Conservation (phyloP, 2,888 invertebrate genomes). For the Pyrrhia umbra region DNA sequence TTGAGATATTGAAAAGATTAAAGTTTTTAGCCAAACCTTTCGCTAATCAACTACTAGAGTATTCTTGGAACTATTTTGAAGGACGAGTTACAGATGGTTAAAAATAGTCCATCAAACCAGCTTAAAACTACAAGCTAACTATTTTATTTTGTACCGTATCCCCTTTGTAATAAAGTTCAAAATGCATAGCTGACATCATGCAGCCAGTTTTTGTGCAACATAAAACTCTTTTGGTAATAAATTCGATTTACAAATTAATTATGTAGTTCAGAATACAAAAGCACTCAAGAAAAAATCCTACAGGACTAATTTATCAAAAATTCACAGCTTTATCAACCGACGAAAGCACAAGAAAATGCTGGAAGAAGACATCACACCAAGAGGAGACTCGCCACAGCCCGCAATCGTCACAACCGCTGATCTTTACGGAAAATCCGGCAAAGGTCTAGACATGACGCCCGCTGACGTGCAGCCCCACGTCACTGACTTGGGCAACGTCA, state of each 20-base stretch:
- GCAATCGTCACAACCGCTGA: constrained; percentile 82
- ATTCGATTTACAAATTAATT: too few species aligned
- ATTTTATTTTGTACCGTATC: not conserved
- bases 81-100: not conserved
- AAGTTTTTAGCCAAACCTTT: not conserved
- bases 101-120: not conserved
- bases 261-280: constrained; percentile 54
- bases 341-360: constrained; percentile 81
- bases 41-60: not conserved
- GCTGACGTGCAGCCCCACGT: not conserved
- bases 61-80: not conserved
- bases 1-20: not conserved
- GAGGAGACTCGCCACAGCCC: constrained; percentile 74
- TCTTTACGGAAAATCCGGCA: constrained; percentile 67
- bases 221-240: not conserved
- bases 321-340: constrained; percentile 77
- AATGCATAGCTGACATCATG: not conserved
- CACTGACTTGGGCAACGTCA: constrained; percentile 22
- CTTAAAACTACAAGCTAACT: not conserved
- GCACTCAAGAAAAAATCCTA: too few species aligned
- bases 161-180: not conserved
- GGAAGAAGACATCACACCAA: constrained; percentile 78
- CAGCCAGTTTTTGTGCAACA: too few species aligned
- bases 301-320: constrained; percentile 9
- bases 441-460: constrained; percentile 49